Base-by-base conservation (phyloP, 2,888 invertebrate species). In the Dermolepida albohirtum region DNA sequence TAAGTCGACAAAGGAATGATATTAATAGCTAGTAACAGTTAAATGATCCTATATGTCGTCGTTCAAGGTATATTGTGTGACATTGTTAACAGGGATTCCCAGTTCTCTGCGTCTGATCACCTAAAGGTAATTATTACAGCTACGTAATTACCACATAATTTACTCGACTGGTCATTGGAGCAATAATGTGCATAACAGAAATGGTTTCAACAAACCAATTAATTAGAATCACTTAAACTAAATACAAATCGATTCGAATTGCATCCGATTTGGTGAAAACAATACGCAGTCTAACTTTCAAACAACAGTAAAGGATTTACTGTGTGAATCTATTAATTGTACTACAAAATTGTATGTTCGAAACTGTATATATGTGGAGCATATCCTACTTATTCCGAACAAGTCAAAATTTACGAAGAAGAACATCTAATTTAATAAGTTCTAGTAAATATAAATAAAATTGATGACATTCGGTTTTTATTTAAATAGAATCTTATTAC, bases 81-180 rank as follows among this genome's bases (percentile, higher is more conserved):
- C 17, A 11, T 27, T 43, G 22, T 43, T 57, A 22, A 14, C 47
- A 6, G 34, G 47, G 34, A 49, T 49, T 44, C 44, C 29, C 57
- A 50, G 49, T 40, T 17, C 40, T 40, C n/a, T 47, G 34, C 57
- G 47, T 41, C 16, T 49, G 66, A 57, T 47, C 40, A 12, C 22
- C 57, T 22, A 22, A 52, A 49, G 66, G 59, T 66, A 66, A 66
- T 66, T 66, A 66, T 66, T 66, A 57, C 17, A 47, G 44, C 17
- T 47, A 43, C 57, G 66, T 57, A 66, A 66, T 66, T 66, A 66
- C 39, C 34, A 22, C 57, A 47, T 66, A 66, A 66, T 66, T 66
- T 66, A 66, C 49, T 49, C 49, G 51, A 49, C 55, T 39, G 59
- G n/a, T 40, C 41, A 57, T 66, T 44, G 12, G 29, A 55, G 66